phyloP scores from a whole-genome alignment of 1,140 invertebrate genomes.

The Drosophila arawakana region DNA sequence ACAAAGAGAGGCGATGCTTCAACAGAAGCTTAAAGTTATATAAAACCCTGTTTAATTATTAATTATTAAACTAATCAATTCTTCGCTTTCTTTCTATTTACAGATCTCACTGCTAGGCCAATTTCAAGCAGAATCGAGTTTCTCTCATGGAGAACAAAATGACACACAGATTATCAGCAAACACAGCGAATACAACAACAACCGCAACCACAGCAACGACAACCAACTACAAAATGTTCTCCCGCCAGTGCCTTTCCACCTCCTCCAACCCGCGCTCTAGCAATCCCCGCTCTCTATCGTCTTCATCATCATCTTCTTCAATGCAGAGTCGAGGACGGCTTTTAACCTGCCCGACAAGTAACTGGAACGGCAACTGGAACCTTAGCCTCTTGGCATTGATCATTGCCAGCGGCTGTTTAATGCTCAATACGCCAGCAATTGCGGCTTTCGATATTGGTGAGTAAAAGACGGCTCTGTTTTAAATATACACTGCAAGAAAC shows the following conservation, averaged over 20 bases:
- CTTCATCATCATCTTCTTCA: slow-evolving; percentile 30
- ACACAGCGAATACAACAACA: slow-evolving; percentile 15
- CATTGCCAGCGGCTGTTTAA: slow-evolving; percentile 64
- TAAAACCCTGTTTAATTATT: neutral
- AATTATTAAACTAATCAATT: slow-evolving; percentile 6
- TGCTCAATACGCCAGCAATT: slow-evolving; percentile 67
- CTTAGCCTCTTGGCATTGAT: slow-evolving; percentile 66
- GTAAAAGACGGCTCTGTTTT: slow-evolving; percentile 31
- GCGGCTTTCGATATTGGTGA: slow-evolving; percentile 80
- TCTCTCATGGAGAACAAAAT: slow-evolving; percentile 46
- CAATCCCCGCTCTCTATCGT: slow-evolving; percentile 35
- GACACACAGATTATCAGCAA: slow-evolving; percentile 44
- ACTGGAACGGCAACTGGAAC: slow-evolving; percentile 56
- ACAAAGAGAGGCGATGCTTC: slow-evolving; percentile 7
- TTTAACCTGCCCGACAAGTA: slow-evolving; percentile 41
- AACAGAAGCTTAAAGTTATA: neutral
- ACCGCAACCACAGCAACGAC: slow-evolving; percentile 15
- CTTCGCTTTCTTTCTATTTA: slow-evolving; percentile 13
- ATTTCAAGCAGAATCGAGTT: slow-evolving; percentile 16
- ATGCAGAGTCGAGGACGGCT: slow-evolving; percentile 24
- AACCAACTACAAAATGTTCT: slow-evolving; percentile 62
- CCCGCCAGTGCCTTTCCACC: slow-evolving; percentile 83
- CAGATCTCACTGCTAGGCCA: slow-evolving; percentile 64
- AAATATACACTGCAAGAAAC: slow-evolving; percentile 20
- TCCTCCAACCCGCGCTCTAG: slow-evolving; percentile 21